Evolutionary conservation across 2,888 invertebrate genomes (phyloP).

Genomic region (Troglohyphantes excavatus): DNA sequence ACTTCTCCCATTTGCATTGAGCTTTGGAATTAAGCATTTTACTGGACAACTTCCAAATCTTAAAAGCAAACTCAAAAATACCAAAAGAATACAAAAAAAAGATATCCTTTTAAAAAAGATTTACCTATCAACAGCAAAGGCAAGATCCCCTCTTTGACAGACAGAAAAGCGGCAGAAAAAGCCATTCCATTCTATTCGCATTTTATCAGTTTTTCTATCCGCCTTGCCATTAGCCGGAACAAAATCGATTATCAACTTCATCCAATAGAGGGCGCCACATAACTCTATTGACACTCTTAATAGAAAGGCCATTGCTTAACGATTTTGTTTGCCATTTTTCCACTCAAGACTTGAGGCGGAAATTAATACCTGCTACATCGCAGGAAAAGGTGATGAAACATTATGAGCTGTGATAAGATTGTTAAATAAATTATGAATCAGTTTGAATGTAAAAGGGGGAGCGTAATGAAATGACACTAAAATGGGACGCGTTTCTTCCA

Average conservation of each 20-base stretch:
- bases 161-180: slow-evolving; percentile 29
- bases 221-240: slow-evolving; percentile 47
- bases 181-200: slow-evolving; percentile 49
- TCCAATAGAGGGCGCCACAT: slow-evolving; percentile 61
- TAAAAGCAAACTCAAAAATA: slow-evolving; percentile 21
- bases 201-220: slow-evolving; percentile 62
- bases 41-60: slow-evolving; percentile 49
- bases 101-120: slow-evolving; percentile 19
- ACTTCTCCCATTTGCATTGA: slow-evolving; percentile 37
- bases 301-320: slow-evolving; percentile 71
- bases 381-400: slow-evolving; percentile 44
- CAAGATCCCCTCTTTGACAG: slow-evolving; percentile 23
- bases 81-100: not conserved
- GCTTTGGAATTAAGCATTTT: slow-evolving; percentile 39
- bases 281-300: slow-evolving; percentile 72
- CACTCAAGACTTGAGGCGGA: slow-evolving; percentile 55
- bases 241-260: slow-evolving; percentile 75
- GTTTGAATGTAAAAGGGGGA: slow-evolving; percentile 12
- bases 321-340: slow-evolving; percentile 68
- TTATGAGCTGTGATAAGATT: slow-evolving; percentile 49
- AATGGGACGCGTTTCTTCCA: not conserved
- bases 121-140: slow-evolving; percentile 29
- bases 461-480: slow-evolving; percentile 18
- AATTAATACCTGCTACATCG: slow-evolving; percentile 59
- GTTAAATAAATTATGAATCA: slow-evolving; percentile 54